A percentile compares a stretch with the other conserved stretches of the same genome.
These are phyloP conservation scores for Plebejus anna DNA, from an alignment of 2,888 invertebrate genomes.

Conservation along the genomic window DNA sequence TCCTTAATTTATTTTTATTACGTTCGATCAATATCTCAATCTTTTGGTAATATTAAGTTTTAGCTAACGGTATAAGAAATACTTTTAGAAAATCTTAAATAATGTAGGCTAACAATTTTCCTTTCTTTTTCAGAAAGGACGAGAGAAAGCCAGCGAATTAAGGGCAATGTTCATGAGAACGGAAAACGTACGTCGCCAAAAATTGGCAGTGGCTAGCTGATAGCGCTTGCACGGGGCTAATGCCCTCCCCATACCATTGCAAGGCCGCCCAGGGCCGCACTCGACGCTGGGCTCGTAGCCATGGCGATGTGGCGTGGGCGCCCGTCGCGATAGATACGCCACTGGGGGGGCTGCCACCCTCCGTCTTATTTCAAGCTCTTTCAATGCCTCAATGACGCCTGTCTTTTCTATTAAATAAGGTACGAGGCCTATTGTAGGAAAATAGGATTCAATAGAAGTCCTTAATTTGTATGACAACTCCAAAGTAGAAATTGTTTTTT, in stretches of 20 bases:
- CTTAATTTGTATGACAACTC: background rate
- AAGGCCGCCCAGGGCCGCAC: conserved; percentile 79
- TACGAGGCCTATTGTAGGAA: conserved; percentile 29
- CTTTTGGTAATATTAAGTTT: background rate
- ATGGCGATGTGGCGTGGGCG: conserved; percentile 65
- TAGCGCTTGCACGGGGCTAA: conserved; percentile 71
- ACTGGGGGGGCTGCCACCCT: conserved; percentile 43
- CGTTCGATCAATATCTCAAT: background rate
- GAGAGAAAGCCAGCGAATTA: conserved; percentile 33
- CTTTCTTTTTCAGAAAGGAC: background rate
- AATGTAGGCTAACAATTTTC: background rate
- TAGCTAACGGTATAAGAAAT: background rate
- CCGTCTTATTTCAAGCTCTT: conserved; percentile 65
- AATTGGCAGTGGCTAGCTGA: conserved; percentile 69
- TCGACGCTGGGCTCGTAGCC: conserved; percentile 54
- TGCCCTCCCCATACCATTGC: conserved; percentile 80
- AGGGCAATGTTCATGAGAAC: conserved; percentile 45
- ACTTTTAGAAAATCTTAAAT: background rate
- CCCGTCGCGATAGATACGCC: conserved; percentile 72
- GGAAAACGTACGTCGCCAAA: conserved; percentile 59
- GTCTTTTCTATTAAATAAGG: conserved; percentile 68
- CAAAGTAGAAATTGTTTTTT: background rate
- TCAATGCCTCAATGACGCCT: conserved; percentile 71
- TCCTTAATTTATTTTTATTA: conserved; percentile 3
- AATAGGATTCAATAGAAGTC: background rate